Base-by-base conservation (phyloP, 2,113 vertebrate species). In the Pterocles orientalis region DNA sequence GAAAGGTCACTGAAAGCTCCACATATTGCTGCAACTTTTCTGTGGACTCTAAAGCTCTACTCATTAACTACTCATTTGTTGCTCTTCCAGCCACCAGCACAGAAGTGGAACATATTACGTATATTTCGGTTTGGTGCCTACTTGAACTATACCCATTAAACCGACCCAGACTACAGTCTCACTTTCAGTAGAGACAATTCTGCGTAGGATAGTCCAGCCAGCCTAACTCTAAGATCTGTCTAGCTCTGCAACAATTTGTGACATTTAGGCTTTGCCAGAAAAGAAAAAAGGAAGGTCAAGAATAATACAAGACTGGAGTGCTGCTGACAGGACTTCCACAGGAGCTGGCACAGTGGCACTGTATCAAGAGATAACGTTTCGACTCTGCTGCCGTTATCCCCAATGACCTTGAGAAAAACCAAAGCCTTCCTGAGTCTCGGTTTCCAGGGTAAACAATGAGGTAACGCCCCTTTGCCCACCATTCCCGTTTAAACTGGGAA, bases 221-320 rank as follows among this genome's bases (percentile, higher is more conserved):
- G 25, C 50, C 68, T 83, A 66, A 56, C 76, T 88, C 14, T 39
- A 86, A 86, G 26, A 68, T 45, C 64, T 86, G 3, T 45, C 79
- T 73, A 72, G 23, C 20, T 91, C 43, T 91, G 68, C 2, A 16
- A 75, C 47, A 56, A 70, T 45, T 77, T 70, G 50, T 90, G 76
- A 81, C 72, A 91, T 78, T 90, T 92, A 79, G 80, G 39, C 36
- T 81, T 75, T 90, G 83, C 82, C 90, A 79, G 77, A 81, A 84
- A 78, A 86, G 12, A 51, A 77, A 51, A 90, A 81, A 68, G 28
- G 33, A 85, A 79, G 47, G 24, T 69, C 57, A 88, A 64, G 53
- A 73, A 72, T 81, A 48, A 68, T 78, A 60, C 31, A 68, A 82
- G 77, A 69, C 29, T 54, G 48, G 53, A 95, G 39, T 65, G 45